Evolutionary conservation across 2,888 invertebrate species (phyloP).

Genomic region (Ecliptopera silaceata): DNA sequence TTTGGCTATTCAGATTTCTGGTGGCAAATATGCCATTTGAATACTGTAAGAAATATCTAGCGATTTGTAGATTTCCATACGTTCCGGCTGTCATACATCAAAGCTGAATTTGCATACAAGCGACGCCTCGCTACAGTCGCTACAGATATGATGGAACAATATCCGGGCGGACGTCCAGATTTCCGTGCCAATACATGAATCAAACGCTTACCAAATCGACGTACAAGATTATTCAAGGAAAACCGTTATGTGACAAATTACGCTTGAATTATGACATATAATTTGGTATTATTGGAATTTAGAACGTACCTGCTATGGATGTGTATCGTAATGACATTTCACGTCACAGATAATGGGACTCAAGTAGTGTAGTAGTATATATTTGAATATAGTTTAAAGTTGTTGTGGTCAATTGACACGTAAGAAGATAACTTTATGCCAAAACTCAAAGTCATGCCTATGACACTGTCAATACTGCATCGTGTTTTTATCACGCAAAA

Average conservation of each 20-base stretch:
- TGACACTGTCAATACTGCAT: too few species aligned
- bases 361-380: too few species aligned
- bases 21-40: conserved; percentile 3
- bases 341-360: too few species aligned
- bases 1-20: neutral
- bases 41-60: conserved; percentile 13
- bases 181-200: conserved; percentile 55
- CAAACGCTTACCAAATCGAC: conserved; percentile 42
- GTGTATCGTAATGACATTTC: too few species aligned
- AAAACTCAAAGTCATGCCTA: too few species aligned
- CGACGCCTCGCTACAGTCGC: conserved; percentile 12
- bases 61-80: conserved; percentile 18
- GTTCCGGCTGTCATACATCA: conserved; percentile 26
- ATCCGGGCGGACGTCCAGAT: conserved; percentile 62
- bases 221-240: conserved; percentile 28
- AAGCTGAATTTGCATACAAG: conserved; percentile 27
- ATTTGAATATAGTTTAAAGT: too few species aligned
- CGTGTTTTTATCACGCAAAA: too few species aligned
- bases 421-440: too few species aligned
- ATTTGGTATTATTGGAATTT: neutral
- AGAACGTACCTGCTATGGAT: too few species aligned
- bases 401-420: too few species aligned
- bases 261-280: neutral
- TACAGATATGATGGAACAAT: conserved; percentile 49
- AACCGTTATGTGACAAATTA: conserved; percentile 17